Conservation (phyloP, 2,113 vertebrate genomes). For the Phylloscopus whistleri region DNA sequence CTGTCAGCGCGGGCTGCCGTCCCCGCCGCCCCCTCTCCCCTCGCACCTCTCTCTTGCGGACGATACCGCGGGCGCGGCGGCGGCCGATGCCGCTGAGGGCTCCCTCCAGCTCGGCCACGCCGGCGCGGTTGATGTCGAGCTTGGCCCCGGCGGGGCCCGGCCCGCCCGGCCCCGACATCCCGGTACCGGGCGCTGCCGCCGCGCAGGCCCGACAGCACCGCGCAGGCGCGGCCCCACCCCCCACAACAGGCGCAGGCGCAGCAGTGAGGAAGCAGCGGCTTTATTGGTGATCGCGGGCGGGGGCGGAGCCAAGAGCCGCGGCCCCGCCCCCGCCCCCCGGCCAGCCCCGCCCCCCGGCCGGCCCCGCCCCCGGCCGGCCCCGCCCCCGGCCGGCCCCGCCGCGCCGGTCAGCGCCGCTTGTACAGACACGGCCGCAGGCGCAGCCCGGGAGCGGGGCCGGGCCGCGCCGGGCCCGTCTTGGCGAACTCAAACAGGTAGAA, state of each 20-base stretch:
- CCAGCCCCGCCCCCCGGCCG: too few species aligned
- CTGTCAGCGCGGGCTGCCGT: too few species aligned
- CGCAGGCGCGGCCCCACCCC: not conserved
- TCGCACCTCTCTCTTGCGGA: slow-evolving; percentile 48
- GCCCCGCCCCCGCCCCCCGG: not conserved
- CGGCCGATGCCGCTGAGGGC: slow-evolving; percentile 42
- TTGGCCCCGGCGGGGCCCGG: not conserved
- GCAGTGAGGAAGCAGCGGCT: not conserved
- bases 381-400: not conserved
- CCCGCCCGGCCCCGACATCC: not conserved
- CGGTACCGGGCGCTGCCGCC: not conserved
- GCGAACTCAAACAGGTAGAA: slow-evolving; percentile 88
- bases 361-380: not conserved
- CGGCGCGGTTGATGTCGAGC: slow-evolving; percentile 53
- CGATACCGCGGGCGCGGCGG: slow-evolving; percentile 31
- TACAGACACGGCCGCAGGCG: not conserved
- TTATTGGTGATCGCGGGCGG: not conserved
- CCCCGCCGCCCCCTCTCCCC: not conserved
- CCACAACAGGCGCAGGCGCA: not conserved
- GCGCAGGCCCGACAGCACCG: not conserved
- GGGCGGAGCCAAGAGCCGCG: rapidly evolving
- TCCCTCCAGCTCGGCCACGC: slow-evolving; percentile 27
- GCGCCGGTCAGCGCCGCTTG: slow-evolving; percentile 75
- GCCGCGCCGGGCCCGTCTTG: slow-evolving; percentile 70
- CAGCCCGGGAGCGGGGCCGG: slow-evolving; percentile 26